Evolutionary conservation across 2,888 invertebrate species (phyloP).

Genomic region (Nemotelus nigrinus): DNA sequence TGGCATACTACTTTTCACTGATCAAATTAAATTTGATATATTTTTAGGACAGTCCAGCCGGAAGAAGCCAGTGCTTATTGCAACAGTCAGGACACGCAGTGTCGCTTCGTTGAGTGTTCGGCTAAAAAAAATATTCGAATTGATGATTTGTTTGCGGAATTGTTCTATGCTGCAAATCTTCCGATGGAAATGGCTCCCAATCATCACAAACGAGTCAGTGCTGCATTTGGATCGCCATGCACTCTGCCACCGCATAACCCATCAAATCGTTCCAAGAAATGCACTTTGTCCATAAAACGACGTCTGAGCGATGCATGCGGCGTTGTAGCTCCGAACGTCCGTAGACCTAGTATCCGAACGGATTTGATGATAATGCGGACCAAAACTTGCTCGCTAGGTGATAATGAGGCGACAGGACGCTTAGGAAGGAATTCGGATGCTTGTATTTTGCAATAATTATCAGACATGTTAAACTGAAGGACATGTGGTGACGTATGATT

Average conservation of each 20-base stretch:
- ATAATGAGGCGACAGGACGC: constrained; percentile 71
- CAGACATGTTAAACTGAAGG: background rate
- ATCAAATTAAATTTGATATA: too few species aligned
- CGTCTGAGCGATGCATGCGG: constrained; percentile 88
- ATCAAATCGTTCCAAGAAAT: constrained; percentile 75
- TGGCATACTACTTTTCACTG: too few species aligned
- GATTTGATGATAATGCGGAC: constrained; percentile 89
- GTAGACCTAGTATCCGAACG: constrained; percentile 87
- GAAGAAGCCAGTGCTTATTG: constrained; percentile 84
- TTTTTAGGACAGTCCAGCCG: constrained; percentile 75
- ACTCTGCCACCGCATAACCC: constrained; percentile 76
- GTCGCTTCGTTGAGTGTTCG: constrained; percentile 84
- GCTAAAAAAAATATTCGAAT: constrained; percentile 84
- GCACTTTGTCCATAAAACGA: constrained; percentile 82
- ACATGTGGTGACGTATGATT: background rate
- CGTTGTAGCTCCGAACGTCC: constrained; percentile 87
- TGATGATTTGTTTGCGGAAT: constrained; percentile 84
- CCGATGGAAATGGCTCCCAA: constrained; percentile 91
- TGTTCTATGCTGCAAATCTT: constrained; percentile 83
- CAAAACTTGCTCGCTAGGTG: constrained; percentile 79
- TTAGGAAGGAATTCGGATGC: constrained; percentile 66
- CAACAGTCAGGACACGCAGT: constrained; percentile 78
- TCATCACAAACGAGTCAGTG: constrained; percentile 82
- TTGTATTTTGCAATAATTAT: constrained; percentile 67
- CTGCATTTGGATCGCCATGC: constrained; percentile 80